A percentile compares a stretch with the other conserved stretches of the same genome.
Evolutionary conservation across 2,888 invertebrate genomes (phyloP).

Genomic region (Operophtera brumata): DNA sequence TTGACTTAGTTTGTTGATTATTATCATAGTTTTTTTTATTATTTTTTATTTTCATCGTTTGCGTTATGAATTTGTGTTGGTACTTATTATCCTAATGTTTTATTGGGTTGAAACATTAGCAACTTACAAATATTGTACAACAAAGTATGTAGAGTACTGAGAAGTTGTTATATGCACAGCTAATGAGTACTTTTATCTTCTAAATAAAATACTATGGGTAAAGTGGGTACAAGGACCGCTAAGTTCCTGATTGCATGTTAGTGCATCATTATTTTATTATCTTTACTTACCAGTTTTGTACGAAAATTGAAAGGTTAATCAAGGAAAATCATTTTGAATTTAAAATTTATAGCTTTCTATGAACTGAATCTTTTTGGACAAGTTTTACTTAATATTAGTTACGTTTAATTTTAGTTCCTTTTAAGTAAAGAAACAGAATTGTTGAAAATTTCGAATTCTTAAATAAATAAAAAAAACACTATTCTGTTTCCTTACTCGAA

Average conservation of each 20-base stretch:
- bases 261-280: slow-evolving; percentile 53
- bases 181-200: slow-evolving; percentile 11
- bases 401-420: not conserved
- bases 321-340: slow-evolving; percentile 29
- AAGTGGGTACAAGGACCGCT: slow-evolving; percentile 8
- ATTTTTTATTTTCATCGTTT: too few species aligned
- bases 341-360: slow-evolving; percentile 6
- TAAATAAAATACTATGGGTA: slow-evolving; percentile 10
- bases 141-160: too few species aligned
- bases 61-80: too few species aligned
- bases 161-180: not conserved
- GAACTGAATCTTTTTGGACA: too few species aligned
- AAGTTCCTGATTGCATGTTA: slow-evolving; percentile 53
- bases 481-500: slow-evolving; percentile 4
- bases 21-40: too few species aligned
- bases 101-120: too few species aligned
- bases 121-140: too few species aligned
- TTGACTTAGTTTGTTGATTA: too few species aligned
- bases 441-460: too few species aligned
- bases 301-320: slow-evolving; percentile 60
- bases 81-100: too few species aligned
- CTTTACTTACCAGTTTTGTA: slow-evolving; percentile 53
- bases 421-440: not conserved
- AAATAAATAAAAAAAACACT: too few species aligned
- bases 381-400: too few species aligned